Percentiles rank a stretch among this genome's conserved stretches.
phyloP scores from a whole-genome alignment of 2,113 vertebrate genomes.

The Nycticorax nycticorax region DNA sequence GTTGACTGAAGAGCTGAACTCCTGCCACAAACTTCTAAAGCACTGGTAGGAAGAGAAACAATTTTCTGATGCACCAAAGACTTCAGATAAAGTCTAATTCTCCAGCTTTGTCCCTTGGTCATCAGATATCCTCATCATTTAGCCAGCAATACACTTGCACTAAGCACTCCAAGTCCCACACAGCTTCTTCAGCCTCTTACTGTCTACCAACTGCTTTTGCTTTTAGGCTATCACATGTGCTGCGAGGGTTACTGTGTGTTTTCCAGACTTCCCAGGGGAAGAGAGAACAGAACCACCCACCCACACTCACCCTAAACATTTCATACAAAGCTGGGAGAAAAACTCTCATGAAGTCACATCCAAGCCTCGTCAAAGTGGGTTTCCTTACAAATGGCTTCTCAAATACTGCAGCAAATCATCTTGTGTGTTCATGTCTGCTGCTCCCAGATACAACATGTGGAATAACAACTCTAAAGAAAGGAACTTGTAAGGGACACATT shows the following conservation, averaged over 20 bases:
- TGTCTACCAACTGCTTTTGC: background rate
- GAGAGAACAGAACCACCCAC: background rate
- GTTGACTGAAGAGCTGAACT: background rate
- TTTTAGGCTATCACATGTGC: background rate
- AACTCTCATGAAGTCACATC: background rate
- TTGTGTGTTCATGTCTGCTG: background rate
- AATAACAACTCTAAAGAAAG: background rate
- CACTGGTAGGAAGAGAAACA: background rate
- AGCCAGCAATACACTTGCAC: background rate
- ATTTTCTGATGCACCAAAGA: background rate
- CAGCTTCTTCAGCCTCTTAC: background rate
- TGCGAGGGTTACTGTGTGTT: background rate
- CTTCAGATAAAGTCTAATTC: background rate
- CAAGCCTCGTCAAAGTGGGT: background rate
- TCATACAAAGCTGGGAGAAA: background rate
- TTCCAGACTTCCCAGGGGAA: background rate
- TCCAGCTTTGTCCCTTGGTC: background rate
- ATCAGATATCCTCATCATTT: accelerated
- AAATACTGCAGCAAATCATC: background rate
- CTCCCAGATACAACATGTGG: background rate
- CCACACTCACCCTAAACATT: background rate
- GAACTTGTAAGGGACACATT: background rate
- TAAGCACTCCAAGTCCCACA: background rate
- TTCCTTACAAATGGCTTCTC: background rate
- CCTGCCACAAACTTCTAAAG: background rate